phyloP scores from a whole-genome alignment of 1,140 invertebrate species.

The Macrobrachium nipponense region DNA sequence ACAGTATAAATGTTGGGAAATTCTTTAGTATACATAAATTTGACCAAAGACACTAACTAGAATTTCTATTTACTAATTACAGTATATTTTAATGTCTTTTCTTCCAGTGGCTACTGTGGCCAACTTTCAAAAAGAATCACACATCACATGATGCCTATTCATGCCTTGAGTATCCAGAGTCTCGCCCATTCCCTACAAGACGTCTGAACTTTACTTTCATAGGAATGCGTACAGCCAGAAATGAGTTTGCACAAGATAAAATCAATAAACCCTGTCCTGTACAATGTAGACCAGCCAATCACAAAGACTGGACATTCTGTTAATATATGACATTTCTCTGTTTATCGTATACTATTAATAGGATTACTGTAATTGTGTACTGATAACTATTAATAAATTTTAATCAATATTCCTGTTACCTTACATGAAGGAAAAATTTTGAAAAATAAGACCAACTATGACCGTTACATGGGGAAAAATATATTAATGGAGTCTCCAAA shows the following conservation, averaged over 20 bases:
- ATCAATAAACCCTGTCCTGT: constrained; percentile 33
- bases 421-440: too few species aligned
- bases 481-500: too few species aligned
- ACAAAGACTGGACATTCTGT: constrained; percentile 43
- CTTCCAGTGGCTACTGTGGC: constrained; percentile 46
- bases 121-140: constrained; percentile 27
- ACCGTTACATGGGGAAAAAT: too few species aligned
- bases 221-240: constrained; percentile 34
- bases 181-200: constrained; percentile 43
- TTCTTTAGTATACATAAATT: too few species aligned
- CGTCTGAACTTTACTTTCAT: constrained; percentile 34
- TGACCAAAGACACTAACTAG: too few species aligned
- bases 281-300: constrained; percentile 23
- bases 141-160: constrained; percentile 47
- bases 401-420: too few species aligned
- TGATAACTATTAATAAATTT: too few species aligned
- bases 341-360: too few species aligned
- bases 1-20: neutral
- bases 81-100: neutral
- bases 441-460: too few species aligned
- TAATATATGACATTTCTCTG: neutral
- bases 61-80: too few species aligned
- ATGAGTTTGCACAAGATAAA: neutral
- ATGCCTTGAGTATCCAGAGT: constrained; percentile 29
- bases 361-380: too few species aligned